Conservation (phyloP, 2,797 vertebrate species). For the Acestrorhynchus altus region DNA sequence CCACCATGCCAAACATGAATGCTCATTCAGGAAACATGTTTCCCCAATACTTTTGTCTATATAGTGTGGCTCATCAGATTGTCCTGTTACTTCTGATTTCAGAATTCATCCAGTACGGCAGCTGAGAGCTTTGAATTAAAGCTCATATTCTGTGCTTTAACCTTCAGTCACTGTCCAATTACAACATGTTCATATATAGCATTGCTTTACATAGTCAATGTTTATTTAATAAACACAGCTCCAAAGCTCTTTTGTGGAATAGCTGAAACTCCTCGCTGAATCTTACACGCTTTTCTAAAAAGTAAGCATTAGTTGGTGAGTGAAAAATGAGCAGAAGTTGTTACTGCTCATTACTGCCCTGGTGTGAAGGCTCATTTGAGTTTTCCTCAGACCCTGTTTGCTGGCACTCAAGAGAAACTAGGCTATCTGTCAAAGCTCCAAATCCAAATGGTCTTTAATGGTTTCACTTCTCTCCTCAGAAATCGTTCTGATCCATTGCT, state of each 20-base stretch:
- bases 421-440: constrained; percentile 16
- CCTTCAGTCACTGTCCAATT: no score
- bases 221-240: not conserved
- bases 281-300: not conserved
- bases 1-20: no score
- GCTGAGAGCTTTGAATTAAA: no score
- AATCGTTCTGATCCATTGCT: constrained; percentile 12
- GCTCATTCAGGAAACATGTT: no score
- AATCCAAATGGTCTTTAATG: constrained; percentile 21
- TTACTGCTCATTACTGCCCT: constrained; percentile 10
- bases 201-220: no score
- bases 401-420: constrained; percentile 11
- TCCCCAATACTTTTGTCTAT: no score
- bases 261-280: not conserved
- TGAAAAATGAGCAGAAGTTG: not conserved
- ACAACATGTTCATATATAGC: no score
- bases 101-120: no score
- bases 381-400: constrained; percentile 2
- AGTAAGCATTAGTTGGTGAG: not conserved
- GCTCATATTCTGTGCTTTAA: no score
- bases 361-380: constrained; percentile 20
- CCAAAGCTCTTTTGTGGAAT: not conserved
- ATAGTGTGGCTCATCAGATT: no score
- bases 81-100: no score
- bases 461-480: constrained; percentile 17